Conservation (phyloP, 2,113 vertebrate species). For the Gambusia holbrooki region DNA sequence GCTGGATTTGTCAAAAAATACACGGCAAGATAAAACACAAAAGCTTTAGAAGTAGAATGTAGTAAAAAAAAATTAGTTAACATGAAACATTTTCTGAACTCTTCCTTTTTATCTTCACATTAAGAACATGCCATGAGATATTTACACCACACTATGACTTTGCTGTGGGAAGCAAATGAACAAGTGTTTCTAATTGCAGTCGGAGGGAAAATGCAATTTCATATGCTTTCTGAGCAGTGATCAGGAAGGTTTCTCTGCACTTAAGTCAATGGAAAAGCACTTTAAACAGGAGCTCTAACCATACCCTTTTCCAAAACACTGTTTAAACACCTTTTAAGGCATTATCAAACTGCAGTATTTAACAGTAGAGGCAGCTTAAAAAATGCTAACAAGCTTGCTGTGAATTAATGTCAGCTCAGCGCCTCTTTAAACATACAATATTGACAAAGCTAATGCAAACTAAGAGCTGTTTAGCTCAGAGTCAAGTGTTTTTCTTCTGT, state of each 20-base stretch:
- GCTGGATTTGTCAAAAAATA: no score
- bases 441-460: conserved; percentile 62
- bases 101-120: not conserved
- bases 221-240: not conserved
- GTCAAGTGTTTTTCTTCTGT: conserved; percentile 42
- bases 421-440: conserved; percentile 70
- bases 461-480: conserved; percentile 39
- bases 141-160: not conserved
- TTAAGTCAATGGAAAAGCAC: conserved; percentile 10
- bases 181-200: not conserved
- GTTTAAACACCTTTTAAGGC: conserved; percentile 48
- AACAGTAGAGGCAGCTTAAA: conserved; percentile 50
- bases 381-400: conserved; percentile 60
- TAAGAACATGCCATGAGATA: not conserved
- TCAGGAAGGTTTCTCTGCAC: not conserved
- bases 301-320: conserved; percentile 15
- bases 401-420: conserved; percentile 50
- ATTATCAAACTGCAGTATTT: conserved; percentile 51
- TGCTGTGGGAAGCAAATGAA: conserved; percentile 6
- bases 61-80: not conserved
- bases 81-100: not conserved
- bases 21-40: not conserved
- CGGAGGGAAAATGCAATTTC: not conserved
- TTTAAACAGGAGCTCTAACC: conserved; percentile 13
- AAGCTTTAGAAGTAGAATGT: not conserved